Percentiles rank a stretch among this genome's conserved stretches.
Evolutionary conservation across 2,113 vertebrate species (phyloP).

Genomic region (Protobothrops mucrosquamatus): DNA sequence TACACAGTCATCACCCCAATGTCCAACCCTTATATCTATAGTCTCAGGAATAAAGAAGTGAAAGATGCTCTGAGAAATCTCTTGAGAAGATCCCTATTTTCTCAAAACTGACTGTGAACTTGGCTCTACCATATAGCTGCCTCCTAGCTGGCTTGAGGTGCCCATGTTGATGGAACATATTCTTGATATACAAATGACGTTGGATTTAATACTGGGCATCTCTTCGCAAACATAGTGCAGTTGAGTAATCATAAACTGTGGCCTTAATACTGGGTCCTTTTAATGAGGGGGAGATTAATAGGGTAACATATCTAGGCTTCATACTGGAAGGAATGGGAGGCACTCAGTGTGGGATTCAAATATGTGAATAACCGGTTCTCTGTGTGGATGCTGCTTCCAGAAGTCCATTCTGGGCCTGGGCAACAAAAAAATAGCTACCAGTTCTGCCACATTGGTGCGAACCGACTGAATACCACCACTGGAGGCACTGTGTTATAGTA

Average conservation of each 20-base stretch:
- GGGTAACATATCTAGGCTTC: not conserved
- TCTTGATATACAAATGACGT: not conserved
- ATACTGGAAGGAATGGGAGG: not conserved
- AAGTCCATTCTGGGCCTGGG: too few relatives aligned
- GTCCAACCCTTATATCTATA: constrained; percentile 28
- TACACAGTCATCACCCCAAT: constrained; percentile 7
- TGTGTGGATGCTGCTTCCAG: too few relatives aligned
- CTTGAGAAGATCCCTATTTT: not conserved
- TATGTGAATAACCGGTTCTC: too few relatives aligned
- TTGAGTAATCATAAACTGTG: not conserved
- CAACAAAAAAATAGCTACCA: too few relatives aligned
- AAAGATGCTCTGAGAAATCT: constrained; percentile 28
- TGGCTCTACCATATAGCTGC: not conserved
- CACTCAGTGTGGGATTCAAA: not conserved
- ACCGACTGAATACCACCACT: too few relatives aligned
- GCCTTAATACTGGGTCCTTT: not conserved
- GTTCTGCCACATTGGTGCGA: too few relatives aligned
- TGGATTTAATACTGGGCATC: not conserved
- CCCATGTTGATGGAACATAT: not conserved
- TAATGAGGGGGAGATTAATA: not conserved
- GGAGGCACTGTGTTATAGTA: not conserved
- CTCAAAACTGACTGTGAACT: not conserved
- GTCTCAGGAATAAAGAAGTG: constrained; percentile 44
- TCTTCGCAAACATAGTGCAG: not conserved
- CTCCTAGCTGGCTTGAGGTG: not conserved